phyloP scores from a whole-genome alignment of 2,113 vertebrate species.

The Cebidichthys violaceus region DNA sequence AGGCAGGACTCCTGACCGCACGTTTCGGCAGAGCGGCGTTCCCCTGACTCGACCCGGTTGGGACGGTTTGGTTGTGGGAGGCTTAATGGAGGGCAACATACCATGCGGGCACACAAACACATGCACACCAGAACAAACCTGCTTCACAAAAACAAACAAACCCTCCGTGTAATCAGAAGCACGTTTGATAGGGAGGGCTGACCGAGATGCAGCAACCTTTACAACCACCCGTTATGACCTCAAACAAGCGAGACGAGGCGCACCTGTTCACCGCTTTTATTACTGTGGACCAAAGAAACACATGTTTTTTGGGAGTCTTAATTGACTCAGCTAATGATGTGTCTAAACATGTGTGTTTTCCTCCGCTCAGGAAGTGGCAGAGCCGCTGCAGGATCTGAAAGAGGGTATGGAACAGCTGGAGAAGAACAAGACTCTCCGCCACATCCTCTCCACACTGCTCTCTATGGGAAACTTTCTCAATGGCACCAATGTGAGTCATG shows the following conservation, averaged over 20 bases:
- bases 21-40: constrained; percentile 17
- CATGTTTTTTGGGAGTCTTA: constrained; percentile 26
- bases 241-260: constrained; percentile 24
- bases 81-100: constrained; percentile 64
- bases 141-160: constrained; percentile 26
- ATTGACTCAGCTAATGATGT: constrained; percentile 45
- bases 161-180: constrained; percentile 33
- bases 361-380: constrained; percentile 92
- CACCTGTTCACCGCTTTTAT: constrained; percentile 59
- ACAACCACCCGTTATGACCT: constrained; percentile 41
- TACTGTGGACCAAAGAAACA: constrained; percentile 30
- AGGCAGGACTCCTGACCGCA: constrained; percentile 1
- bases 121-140: background rate
- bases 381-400: constrained; percentile 96
- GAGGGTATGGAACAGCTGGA: constrained; percentile 99
- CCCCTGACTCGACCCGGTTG: background rate
- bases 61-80: constrained; percentile 38
- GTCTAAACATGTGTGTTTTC: constrained; percentile 12
- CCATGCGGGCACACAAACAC: constrained; percentile 37
- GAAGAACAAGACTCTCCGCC: constrained; percentile 95
- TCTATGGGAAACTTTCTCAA: constrained; percentile 98
- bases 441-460: constrained; percentile 93
- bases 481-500: constrained; percentile 90
- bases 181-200: constrained; percentile 33
- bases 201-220: constrained; percentile 26